These are phyloP conservation scores for Cataglyphis livida DNA, from an alignment of 2,888 invertebrate species.

Conservation along the genomic window DNA sequence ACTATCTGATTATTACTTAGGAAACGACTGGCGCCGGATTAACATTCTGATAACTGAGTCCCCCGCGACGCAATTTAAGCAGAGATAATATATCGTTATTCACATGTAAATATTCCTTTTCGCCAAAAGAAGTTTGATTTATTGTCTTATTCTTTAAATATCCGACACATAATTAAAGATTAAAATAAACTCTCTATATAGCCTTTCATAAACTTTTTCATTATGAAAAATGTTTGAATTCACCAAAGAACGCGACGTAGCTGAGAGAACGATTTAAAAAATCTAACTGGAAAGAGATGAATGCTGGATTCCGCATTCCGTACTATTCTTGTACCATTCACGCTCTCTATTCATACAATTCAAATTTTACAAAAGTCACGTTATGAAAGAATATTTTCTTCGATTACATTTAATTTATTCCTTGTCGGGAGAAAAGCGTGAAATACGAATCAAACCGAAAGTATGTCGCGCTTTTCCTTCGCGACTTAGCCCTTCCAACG, in stretches of 20 bases:
- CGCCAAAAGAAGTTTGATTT: neutral
- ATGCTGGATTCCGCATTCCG: neutral
- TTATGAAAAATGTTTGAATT: neutral
- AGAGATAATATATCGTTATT: neutral
- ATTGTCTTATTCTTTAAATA: neutral
- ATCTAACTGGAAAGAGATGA: neutral
- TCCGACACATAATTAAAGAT: neutral
- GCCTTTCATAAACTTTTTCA: neutral
- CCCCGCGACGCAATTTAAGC: neutral
- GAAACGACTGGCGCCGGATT: slow-evolving; percentile 42
- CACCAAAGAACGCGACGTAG: neutral
- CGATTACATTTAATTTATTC: slow-evolving; percentile 37
- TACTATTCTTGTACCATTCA: neutral
- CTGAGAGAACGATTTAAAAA: neutral
- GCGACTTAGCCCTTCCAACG: slow-evolving; percentile 12
- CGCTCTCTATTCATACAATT: neutral
- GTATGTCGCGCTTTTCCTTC: slow-evolving; percentile 1
- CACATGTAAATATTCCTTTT: neutral
- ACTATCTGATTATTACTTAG: slow-evolving; percentile 20
- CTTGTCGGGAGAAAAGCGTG: neutral
- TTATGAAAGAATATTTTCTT: slow-evolving; percentile 7
- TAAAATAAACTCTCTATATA: neutral
- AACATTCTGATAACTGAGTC: slow-evolving; percentile 29
- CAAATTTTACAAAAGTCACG: neutral
- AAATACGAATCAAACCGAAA: slow-evolving; percentile 6